Percentiles rank a stretch among this genome's conserved stretches.
These are phyloP conservation scores for Cynopterus brachyotis DNA, from an alignment of 2,113 vertebrate species.

Conservation along the genomic window DNA sequence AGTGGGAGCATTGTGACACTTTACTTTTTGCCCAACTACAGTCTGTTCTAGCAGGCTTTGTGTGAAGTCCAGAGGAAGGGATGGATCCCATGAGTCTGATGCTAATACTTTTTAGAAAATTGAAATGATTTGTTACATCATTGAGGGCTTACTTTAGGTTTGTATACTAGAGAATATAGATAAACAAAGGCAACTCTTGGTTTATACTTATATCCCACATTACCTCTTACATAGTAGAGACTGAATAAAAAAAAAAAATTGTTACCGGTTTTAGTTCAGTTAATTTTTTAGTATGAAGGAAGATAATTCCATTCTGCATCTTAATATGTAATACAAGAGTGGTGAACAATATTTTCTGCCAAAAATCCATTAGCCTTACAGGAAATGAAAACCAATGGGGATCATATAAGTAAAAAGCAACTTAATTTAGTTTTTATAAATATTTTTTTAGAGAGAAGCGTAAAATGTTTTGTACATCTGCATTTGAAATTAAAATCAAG, in stretches of 20 bases:
- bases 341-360: background rate
- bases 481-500: slow-evolving; percentile 49
- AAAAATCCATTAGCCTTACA: slow-evolving; percentile 37
- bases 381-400: slow-evolving; percentile 3
- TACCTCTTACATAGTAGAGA: background rate
- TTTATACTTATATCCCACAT: background rate
- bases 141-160: background rate
- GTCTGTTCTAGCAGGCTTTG: background rate
- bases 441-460: background rate
- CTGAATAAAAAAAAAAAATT: slow-evolving; percentile 21
- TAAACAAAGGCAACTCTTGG: background rate
- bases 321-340: slow-evolving; percentile 7
- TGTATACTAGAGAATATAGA: background rate
- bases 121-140: background rate
- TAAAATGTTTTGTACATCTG: background rate
- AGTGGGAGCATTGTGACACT: background rate
- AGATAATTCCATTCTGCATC: slow-evolving; percentile 22
- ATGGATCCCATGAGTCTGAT: background rate
- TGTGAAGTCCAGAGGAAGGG: background rate
- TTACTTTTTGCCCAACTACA: background rate
- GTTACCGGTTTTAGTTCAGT: slow-evolving; percentile 21
- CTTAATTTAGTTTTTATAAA: slow-evolving; percentile 13
- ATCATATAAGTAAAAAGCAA: slow-evolving; percentile 24
- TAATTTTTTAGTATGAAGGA: slow-evolving; percentile 24
- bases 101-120: slow-evolving; percentile 1